Evolutionary conservation across 30 jellyfish, hydroid and myxozoan genomes (phyloP), one percentile per base, ranked within the genome.

Genomic region (Clytia hemisphaerica): DNA sequence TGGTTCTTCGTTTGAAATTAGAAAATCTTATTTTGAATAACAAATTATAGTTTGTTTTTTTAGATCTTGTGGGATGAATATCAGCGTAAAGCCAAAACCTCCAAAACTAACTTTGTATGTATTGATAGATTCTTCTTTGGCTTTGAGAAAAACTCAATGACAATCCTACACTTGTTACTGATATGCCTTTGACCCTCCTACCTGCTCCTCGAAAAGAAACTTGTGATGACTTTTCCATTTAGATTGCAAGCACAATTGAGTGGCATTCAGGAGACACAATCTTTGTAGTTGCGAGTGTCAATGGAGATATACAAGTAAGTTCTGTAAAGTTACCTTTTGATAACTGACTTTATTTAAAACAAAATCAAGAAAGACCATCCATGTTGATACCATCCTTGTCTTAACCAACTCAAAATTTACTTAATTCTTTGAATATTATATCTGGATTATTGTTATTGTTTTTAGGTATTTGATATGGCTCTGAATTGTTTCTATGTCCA

Each of bases 211-310:
- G n/a, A n/a, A n/a, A n/a, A n/a, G n/a, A n/a, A n/a, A n/a, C n/a
- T n/a, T n/a, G n/a, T n/a, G n/a, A 46, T 3, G 19, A 46, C 9
- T 26, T 25, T n/a, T 6, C 29, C 35, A 40, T 75, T 32, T 47
- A 83, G 95, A 48, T 74, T 0, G 82, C 95, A 15, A 36, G 61
- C 40, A 18, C 48, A n/a, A 70, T 83, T 57, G 50, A 71, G 0
- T 83, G 95, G 95, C 95, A 83, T 48, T 83, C 95, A 1, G 80
- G 66, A 12, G 95, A 83, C 54, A 45, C 85, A 33, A 49, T 83
- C 15, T 88, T 83, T 25, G 46, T 74, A 4, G 82, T 83, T 59
- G 77, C 91, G 15, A 76, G 82, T 36, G 67, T 77, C 24, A 76
- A 55, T 42, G 95, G 93, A 16, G 95, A 83, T 24, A 58, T 83